Conservation (phyloP, 2,888 invertebrate genomes). For the Syritta pipiens region DNA sequence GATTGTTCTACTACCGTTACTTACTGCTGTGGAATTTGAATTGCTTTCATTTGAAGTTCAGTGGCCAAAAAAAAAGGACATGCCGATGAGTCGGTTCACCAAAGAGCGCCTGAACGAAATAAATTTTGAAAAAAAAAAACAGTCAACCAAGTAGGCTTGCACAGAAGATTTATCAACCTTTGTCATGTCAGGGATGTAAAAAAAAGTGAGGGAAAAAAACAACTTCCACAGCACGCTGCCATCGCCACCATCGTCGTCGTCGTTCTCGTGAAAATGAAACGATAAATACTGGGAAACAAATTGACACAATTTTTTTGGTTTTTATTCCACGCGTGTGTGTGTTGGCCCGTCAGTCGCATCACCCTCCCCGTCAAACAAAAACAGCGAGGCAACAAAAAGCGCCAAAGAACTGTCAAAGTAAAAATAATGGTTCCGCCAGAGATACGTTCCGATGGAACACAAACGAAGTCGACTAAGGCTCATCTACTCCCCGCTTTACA, state of each 20-base stretch:
- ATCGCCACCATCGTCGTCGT: constrained; percentile 3
- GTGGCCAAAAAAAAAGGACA: constrained; percentile 6
- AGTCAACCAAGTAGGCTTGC: constrained; percentile 6
- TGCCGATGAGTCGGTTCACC: constrained; percentile 2
- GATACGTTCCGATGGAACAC: constrained; percentile 19
- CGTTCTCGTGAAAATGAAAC: constrained; percentile 37
- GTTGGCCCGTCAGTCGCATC: not conserved
- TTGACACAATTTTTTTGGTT: constrained; percentile 51
- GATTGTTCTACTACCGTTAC: constrained; percentile 13
- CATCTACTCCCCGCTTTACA: not conserved
- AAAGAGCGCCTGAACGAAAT: constrained; percentile 11
- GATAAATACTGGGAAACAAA: constrained; percentile 58
- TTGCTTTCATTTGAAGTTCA: not conserved
- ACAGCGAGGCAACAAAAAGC: constrained; percentile 6
- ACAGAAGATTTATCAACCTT: constrained; percentile 51
- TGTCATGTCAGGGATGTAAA: constrained; percentile 50
- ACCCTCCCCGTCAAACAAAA: not conserved
- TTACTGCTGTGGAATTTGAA: constrained; percentile 19
- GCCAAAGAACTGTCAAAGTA: constrained; percentile 49
- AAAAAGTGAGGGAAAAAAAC: not conserved
- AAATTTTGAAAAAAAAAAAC: constrained; percentile 18
- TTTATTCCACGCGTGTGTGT: not conserved
- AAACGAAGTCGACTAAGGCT: constrained; percentile 3
- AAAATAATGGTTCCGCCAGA: constrained; percentile 51
- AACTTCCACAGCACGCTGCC: constrained; percentile 24